A percentile compares a stretch with the other conserved stretches of the same genome.
Evolutionary conservation across 2,888 invertebrate genomes (phyloP).

Genomic region (Tethea ocularis): DNA sequence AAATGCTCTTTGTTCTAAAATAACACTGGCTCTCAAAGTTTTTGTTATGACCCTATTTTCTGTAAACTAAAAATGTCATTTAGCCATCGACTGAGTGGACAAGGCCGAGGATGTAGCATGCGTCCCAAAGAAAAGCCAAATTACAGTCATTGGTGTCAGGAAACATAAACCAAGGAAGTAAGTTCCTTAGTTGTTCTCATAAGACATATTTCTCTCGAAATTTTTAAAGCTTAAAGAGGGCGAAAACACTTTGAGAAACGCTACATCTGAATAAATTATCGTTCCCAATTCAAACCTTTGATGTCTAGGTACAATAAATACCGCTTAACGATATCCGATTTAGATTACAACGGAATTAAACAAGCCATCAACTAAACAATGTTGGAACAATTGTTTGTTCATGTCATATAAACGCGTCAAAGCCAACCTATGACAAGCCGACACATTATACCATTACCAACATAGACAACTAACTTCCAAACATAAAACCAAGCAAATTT

Average conservation of each 20-base stretch:
- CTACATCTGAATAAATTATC: neutral
- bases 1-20: neutral
- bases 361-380: slow-evolving; percentile 35
- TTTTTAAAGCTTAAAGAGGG: neutral
- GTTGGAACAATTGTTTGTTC: slow-evolving; percentile 58
- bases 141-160: no score
- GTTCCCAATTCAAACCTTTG: slow-evolving; percentile 18
- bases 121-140: no score
- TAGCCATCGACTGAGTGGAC: no score
- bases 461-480: slow-evolving; percentile 14
- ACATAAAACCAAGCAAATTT: slow-evolving; percentile 7
- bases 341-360: slow-evolving; percentile 31
- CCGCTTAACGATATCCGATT: slow-evolving; percentile 33
- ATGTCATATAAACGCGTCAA: slow-evolving; percentile 62
- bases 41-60: neutral
- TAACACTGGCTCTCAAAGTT: neutral
- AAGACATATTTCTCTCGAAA: neutral
- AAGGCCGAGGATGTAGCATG: no score
- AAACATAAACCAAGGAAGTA: no score
- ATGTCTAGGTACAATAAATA: slow-evolving; percentile 18
- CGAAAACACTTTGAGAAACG: neutral
- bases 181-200: no score
- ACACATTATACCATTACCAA: slow-evolving; percentile 43
- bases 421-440: slow-evolving; percentile 57
- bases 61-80: no score